Conservation (phyloP, 2,113 vertebrate genomes). For the Ancistrus triradiatus region DNA sequence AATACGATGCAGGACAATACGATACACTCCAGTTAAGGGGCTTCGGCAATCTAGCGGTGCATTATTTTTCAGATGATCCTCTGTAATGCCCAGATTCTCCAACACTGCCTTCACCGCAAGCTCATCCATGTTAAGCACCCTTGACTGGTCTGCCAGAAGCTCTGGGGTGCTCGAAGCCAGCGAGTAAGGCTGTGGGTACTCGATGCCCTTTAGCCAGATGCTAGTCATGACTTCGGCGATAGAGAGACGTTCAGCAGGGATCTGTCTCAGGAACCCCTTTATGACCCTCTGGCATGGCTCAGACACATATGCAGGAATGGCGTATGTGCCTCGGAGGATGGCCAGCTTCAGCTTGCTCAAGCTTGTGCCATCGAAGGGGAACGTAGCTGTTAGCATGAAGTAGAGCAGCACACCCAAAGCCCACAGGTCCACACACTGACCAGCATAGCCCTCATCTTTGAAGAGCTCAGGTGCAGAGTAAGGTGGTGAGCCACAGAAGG, state of each 20-base stretch:
- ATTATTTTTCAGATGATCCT: conserved; percentile 57
- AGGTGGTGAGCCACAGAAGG: conserved; percentile 68
- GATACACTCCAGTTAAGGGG: conserved; percentile 61
- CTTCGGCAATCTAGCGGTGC: conserved; percentile 50
- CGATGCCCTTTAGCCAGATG: conserved; percentile 59
- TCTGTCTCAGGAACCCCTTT: conserved; percentile 54
- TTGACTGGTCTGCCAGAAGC: conserved; percentile 47
- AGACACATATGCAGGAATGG: conserved; percentile 57
- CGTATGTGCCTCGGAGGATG: conserved; percentile 65
- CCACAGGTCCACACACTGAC: conserved; percentile 63
- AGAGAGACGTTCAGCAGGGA: conserved; percentile 55
- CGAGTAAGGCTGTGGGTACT: conserved; percentile 52
- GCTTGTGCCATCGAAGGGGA: conserved; percentile 65
- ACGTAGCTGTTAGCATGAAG: conserved; percentile 66
- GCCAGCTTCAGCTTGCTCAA: conserved; percentile 53
- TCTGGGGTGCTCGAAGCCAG: conserved; percentile 42
- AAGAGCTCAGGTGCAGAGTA: conserved; percentile 72
- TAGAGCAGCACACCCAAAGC: conserved; percentile 69
- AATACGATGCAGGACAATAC: conserved; percentile 62
- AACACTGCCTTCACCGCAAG: conserved; percentile 53
- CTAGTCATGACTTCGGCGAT: conserved; percentile 52
- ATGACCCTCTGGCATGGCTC: conserved; percentile 59
- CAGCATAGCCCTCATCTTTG: conserved; percentile 55
- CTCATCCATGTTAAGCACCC: conserved; percentile 54
- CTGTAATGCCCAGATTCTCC: conserved; percentile 59